Base-by-base conservation (phyloP, 2,888 invertebrate species). In the Beris morrisii region DNA sequence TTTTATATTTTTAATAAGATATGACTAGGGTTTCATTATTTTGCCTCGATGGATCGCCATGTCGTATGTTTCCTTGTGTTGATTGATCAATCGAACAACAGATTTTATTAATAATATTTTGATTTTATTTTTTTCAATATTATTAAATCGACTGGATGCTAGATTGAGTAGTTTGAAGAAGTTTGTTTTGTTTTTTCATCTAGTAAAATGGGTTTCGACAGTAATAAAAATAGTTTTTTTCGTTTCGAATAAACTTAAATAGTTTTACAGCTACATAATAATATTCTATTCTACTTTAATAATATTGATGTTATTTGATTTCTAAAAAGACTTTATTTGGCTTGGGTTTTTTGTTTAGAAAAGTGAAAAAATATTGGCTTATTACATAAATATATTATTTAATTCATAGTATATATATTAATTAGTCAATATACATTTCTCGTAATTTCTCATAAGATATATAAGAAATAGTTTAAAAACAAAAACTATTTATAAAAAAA, bases 361-460 rank as follows among this genome's bases (percentile, higher is more conserved):
- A 58, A 58, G 58, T 65, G 65, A 65, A 65, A 57, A 65, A 65
- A 65, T 57, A 65, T 53, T 57, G 48, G 44, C 58, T 57, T 65
- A 44, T 55, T 50, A 3, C 9, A 38, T 38, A 7, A 7, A 7
- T 38, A 38, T 38, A 38, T 38, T 9, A 9, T 38, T 38, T 38
- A 38, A 38, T 38, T 38, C 9, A 38, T 7, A 38, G 38, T 38
- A 7, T 22, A 3, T 22, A 7, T 38, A 38, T 38, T 32, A 32
- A 32, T 32, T 7, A 38, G 5, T 38, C 38, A 38, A 38, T 38
- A 7, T 38, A 7, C 9, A 38, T 38, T 38, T 38, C 9, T 38
- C 38, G 9, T 22, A 1, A 38, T 38, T 3, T 38, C 4, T 38
- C 9, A 38, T 38, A 38, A 38, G 38, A 7, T 38, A 38, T 7